These are phyloP conservation scores for Danio kyathit DNA, from an alignment of 2,797 vertebrate genomes.

Conservation along the genomic window DNA sequence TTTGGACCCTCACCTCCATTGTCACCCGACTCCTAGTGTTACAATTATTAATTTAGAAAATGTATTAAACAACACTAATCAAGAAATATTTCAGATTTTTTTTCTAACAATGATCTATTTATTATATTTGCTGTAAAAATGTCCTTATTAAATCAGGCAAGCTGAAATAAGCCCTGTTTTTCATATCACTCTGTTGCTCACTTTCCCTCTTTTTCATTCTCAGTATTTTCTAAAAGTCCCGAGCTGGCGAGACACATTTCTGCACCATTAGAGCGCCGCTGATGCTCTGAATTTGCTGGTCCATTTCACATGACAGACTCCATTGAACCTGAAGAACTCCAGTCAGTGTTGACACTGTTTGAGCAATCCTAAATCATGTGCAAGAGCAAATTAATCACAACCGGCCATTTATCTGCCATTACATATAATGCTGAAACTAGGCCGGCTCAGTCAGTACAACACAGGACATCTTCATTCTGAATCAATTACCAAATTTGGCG, in stretches of 20 bases:
- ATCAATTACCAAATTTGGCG: conserved; percentile 64
- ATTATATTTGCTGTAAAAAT: neutral
- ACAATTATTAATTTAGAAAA: no score
- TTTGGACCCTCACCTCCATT: no score
- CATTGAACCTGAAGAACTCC: conserved; percentile 17
- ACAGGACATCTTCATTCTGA: neutral
- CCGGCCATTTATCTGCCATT: neutral
- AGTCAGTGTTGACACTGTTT: conserved; percentile 4
- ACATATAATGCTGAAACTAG: neutral
- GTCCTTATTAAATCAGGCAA: neutral
- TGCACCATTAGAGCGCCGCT: conserved; percentile 35
- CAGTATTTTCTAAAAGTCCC: conserved; percentile 23
- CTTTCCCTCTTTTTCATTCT: neutral
- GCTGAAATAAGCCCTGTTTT: neutral
- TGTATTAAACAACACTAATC: no score
- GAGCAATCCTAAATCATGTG: conserved; percentile 21
- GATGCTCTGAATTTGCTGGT: conserved; percentile 32
- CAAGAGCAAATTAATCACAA: neutral
- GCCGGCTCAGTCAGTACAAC: neutral
- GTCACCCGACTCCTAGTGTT: no score
- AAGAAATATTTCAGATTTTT: no score
- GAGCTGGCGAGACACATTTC: conserved; percentile 31
- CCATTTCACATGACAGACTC: conserved; percentile 11
- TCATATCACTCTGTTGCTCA: neutral
- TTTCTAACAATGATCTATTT: neutral